A percentile compares a stretch with the other conserved stretches of the same genome.
phyloP scores from a whole-genome alignment of 2,113 vertebrate species.

The Podiceps cristatus region DNA sequence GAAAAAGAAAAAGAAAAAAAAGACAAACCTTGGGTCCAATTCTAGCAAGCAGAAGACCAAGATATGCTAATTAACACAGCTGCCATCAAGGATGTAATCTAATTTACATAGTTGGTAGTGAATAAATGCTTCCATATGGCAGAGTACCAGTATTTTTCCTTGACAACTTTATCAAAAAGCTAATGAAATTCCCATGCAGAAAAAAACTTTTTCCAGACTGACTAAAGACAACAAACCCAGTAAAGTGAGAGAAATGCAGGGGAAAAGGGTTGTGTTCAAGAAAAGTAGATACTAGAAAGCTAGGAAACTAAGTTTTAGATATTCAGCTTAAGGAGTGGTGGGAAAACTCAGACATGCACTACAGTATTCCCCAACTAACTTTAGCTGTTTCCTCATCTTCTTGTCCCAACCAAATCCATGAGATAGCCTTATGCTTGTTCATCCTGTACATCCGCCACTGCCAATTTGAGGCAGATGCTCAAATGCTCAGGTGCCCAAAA shows the following conservation, averaged over 20 bases:
- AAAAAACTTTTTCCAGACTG: neutral
- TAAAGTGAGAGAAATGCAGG: neutral
- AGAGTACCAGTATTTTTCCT: constrained; percentile 56
- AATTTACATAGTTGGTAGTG: constrained; percentile 64
- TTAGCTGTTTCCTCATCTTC: neutral
- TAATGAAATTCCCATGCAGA: constrained; percentile 16
- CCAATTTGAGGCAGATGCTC: constrained; percentile 58
- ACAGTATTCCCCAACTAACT: neutral
- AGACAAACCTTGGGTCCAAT: neutral
- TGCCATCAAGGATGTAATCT: constrained; percentile 65
- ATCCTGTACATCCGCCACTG: neutral
- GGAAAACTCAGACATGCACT: neutral
- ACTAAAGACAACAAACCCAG: neutral
- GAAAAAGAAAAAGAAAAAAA: neutral
- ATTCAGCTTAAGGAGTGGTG: neutral
- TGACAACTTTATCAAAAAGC: constrained; percentile 72
- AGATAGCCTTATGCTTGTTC: neutral
- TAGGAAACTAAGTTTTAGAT: neutral
- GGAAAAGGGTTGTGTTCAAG: neutral
- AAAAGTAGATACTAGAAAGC: neutral
- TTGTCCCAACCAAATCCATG: neutral
- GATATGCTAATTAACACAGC: constrained; percentile 55
- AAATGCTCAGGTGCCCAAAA: constrained; percentile 16
- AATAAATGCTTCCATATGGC: constrained; percentile 71
- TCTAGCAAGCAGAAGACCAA: constrained; percentile 21